A percentile compares a stretch with the other conserved stretches of the same genome.
Conservation (phyloP, 2,888 invertebrate species). For the Dinocampus coccinellae region DNA sequence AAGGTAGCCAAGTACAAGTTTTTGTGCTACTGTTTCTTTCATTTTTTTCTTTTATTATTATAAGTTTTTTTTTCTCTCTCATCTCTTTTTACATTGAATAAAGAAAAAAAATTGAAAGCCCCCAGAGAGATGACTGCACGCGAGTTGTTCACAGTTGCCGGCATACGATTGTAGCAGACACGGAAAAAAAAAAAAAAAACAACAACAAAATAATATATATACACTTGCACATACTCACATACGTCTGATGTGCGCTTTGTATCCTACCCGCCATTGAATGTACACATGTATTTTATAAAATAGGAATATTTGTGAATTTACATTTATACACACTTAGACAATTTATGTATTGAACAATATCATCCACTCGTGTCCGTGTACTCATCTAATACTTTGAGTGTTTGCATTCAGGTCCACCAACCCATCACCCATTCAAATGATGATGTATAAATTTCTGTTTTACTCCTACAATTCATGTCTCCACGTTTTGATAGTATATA, state of each 20-base stretch:
- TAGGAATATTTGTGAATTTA: background rate
- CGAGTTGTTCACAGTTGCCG: no score
- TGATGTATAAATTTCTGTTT: conserved; percentile 21
- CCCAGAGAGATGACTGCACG: no score
- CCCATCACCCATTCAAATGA: conserved; percentile 12
- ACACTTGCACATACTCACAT: background rate
- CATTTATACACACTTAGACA: background rate
- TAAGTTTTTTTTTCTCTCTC: conserved; percentile 3
- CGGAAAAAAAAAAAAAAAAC: background rate
- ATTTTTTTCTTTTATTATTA: background rate
- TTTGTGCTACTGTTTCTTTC: conserved; percentile 13
- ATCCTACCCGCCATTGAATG: conserved; percentile 1
- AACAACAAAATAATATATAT: conserved; percentile 1
- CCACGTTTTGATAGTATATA: background rate
- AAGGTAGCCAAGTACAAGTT: conserved; percentile 30
- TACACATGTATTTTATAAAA: conserved; percentile 28
- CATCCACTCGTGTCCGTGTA: conserved; percentile 22
- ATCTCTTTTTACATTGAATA: no score
- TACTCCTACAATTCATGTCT: background rate
- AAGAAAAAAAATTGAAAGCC: no score
- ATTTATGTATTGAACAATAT: conserved; percentile 17
- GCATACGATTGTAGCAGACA: no score
- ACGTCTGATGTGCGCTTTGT: background rate
- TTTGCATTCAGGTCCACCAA: conserved; percentile 35
- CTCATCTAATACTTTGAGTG: conserved; percentile 14